Evolutionary conservation across 2,113 vertebrate species (phyloP), one percentile per base, ranked within the genome.

Genomic region (Pithys albifrons): DNA sequence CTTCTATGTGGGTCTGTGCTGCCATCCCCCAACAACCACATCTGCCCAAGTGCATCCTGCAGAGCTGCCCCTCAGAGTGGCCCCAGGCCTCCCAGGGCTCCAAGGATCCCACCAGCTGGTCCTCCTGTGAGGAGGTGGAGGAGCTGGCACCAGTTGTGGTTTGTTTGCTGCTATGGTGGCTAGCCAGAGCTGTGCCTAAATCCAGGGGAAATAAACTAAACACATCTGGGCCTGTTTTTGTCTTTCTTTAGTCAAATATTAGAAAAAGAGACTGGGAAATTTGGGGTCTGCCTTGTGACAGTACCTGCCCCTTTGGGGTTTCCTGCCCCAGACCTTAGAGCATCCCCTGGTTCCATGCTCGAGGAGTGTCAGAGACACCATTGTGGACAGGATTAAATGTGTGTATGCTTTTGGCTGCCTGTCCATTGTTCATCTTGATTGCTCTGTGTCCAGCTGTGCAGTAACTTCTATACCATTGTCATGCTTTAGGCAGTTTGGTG

Each of bases 121-220:
- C 18, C 22, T 72, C 14, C 52, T 72, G 35, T 0, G 0, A 24
- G 57, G 28, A 64, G 28, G 8, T 0, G 8, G 19, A 4, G n/a
- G 24, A 24, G 27, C 57, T 87, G 70, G 80, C 73, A 85, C 55
- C 2, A 24, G 66, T n/a, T 2, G 2, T 37, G 52, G 11, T 61
- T 77, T 7, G 39, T 89, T 89, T 91, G 74, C 76, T 91, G 84
- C 81, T 79, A 59, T 22, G 39, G 37, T 55, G 65, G 46, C 76
- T 64, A 66, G 64, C 67, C 37, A 87, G 83, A 92, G 88, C 86
- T 96, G 93, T 96, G 91, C 79, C 73, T 91, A 87, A 91, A 88
- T 58, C 33, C 88, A 74, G 85, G 59, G 55, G 45, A 89, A 95
- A 97, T 97, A 97, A 97, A 97, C 19, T 15, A 29, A 94, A 96